These are phyloP conservation scores for Antedon mediterranea DNA, from an alignment of 53 echinoderm and acorn worm genomes.

Conservation along the genomic window DNA sequence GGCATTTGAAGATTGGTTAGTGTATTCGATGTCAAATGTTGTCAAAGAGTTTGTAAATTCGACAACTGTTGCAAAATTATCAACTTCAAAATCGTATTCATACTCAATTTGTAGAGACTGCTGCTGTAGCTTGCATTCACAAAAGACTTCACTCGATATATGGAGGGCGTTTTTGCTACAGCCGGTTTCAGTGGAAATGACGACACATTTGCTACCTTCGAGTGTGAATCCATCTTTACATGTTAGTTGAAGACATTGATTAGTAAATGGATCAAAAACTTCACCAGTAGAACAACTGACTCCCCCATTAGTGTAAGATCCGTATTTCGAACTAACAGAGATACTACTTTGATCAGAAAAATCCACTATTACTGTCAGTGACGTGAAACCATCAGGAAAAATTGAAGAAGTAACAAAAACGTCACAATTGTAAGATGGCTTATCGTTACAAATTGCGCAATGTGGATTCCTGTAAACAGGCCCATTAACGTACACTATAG, in stretches of 20 bases:
- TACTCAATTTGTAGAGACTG: background rate
- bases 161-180: background rate
- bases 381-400: background rate
- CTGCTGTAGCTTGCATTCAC: background rate
- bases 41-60: background rate
- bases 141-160: background rate
- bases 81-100: background rate
- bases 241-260: slow-evolving; percentile 16
- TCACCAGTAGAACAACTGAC: slow-evolving; percentile 1
- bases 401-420: background rate
- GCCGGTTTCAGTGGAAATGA: background rate
- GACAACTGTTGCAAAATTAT: background rate
- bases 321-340: background rate
- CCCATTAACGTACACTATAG: background rate
- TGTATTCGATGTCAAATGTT: background rate
- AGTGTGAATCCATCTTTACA: background rate
- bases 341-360: background rate
- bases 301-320: background rate
- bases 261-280: slow-evolving; percentile 27
- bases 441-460: slow-evolving; percentile 33
- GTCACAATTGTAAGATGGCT: slow-evolving; percentile 2
- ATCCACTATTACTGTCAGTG: background rate
- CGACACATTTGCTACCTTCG: background rate
- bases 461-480: slow-evolving; percentile 24
- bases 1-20: background rate